These are phyloP conservation scores for Coturnix japonica DNA, from an alignment of 2,113 vertebrate genomes.

Conservation along the genomic window DNA sequence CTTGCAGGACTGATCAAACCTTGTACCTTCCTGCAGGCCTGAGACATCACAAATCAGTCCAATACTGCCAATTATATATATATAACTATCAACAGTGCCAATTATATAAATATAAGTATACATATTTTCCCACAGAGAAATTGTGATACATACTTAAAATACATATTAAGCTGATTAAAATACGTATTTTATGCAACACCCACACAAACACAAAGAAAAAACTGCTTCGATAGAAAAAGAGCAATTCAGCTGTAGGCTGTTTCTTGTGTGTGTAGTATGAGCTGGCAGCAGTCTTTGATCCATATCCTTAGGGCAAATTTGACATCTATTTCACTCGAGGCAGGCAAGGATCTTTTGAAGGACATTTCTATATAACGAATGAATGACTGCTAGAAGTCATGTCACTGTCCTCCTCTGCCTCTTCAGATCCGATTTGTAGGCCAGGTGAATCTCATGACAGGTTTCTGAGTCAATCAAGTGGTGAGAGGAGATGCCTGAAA, in stretches of 20 bases:
- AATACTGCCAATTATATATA: neutral
- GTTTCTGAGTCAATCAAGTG: slow-evolving; percentile 23
- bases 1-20: neutral
- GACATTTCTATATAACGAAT: slow-evolving; percentile 52
- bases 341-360: slow-evolving; percentile 64
- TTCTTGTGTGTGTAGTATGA: neutral
- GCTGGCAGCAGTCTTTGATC: slow-evolving; percentile 62
- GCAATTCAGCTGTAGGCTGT: slow-evolving; percentile 38
- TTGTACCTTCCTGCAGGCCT: neutral
- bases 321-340: slow-evolving; percentile 67
- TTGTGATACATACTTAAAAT: slow-evolving; percentile 2
- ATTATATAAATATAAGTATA: neutral
- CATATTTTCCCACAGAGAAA: slow-evolving; percentile 5
- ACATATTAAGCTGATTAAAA: slow-evolving; percentile 2
- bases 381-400: slow-evolving; percentile 49
- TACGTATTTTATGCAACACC: neutral
- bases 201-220: slow-evolving; percentile 1
- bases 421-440: slow-evolving; percentile 48
- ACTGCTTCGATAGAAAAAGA: slow-evolving; percentile 31
- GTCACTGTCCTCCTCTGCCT: slow-evolving; percentile 59
- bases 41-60: slow-evolving; percentile 2
- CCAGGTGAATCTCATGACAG: slow-evolving; percentile 64
- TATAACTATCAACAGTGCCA: too few species aligned
- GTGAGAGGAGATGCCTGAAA: slow-evolving; percentile 46
- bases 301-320: slow-evolving; percentile 66